A percentile compares a stretch with the other conserved stretches of the same genome.
Evolutionary conservation across 2,113 vertebrate species (phyloP).

Genomic region (Phrynocephalus versicolor): DNA sequence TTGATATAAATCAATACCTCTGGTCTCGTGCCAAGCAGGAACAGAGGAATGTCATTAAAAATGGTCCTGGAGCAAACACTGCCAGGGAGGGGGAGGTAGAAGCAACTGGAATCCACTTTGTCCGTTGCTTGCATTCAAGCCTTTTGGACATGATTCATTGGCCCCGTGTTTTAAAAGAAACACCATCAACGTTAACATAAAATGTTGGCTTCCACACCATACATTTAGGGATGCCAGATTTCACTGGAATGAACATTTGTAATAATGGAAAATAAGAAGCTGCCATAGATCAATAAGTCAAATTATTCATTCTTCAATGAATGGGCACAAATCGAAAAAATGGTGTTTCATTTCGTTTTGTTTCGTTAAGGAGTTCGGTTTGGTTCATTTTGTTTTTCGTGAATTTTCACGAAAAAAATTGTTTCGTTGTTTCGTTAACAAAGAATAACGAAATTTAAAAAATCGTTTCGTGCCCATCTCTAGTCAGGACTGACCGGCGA

Average conservation of each 20-base stretch:
- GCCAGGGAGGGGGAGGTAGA: not conserved
- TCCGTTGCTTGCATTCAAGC: not conserved
- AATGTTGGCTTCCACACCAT: not conserved
- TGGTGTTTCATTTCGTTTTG: too few relatives aligned
- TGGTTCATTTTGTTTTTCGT: too few relatives aligned
- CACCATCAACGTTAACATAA: not conserved
- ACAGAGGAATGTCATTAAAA: fast-evolving
- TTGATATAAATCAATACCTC: not conserved
- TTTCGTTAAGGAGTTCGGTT: too few relatives aligned
- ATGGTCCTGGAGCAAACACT: not conserved
- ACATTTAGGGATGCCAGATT: not conserved
- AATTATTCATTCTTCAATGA: too few relatives aligned
- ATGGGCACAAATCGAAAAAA: too few relatives aligned
- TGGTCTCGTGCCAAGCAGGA: not conserved
- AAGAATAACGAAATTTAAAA: too few relatives aligned
- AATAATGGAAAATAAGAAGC: not conserved
- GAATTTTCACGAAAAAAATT: too few relatives aligned
- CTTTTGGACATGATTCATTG: too few relatives aligned
- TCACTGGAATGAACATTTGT: not conserved
- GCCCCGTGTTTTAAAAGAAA: not conserved
- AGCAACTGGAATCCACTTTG: not conserved
- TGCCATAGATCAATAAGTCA: too few relatives aligned
- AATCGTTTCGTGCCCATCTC: too few relatives aligned
- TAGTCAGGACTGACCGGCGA: not conserved
- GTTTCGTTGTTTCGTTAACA: too few relatives aligned